Evolutionary conservation across 2,888 invertebrate genomes (phyloP), one percentile per base, ranked within the genome.

Genomic region (Scaeva pyrastri): DNA sequence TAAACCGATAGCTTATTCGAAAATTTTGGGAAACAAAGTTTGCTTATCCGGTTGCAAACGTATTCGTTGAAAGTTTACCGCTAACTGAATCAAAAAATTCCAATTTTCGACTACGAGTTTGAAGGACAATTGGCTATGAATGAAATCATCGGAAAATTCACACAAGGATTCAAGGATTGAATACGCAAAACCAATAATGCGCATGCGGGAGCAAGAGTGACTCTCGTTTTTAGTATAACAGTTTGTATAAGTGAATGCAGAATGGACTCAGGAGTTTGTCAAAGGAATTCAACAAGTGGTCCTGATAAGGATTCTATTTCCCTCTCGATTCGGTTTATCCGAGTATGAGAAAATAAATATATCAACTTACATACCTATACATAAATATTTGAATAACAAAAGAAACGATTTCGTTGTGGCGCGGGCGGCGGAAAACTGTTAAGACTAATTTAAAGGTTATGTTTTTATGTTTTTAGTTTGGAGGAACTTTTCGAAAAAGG

Each of bases 211-310:
- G 21, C 23, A 12, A 14, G 2, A 12, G 10, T 39, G 11, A 3
- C 39, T 39, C 74, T 39, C 31, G 10, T 23, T 31, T 6, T 12
- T 31, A n/a, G 74, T 79, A 84, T 84, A 71, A 83, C 83, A 83
- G 78, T 83, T 83, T 52, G 3, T 2, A n/a, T n/a, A n/a, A n/a
- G 7, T 7, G 23, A n/a, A n/a, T n/a, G 1, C 5, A 23, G 23
- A n/a, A 8, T 52, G 23, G 23, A 23, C 26, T 19, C 16, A 23
- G 31, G 56, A 1, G 16, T 16, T 39, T 14, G n/a, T n/a, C n/a
- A n/a, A n/a, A 21, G 2, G 8, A 12, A 72, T 52, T 55, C 79
- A 84, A 84, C 84, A 84, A 31, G 84, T 84, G 71, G 71, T 52
- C 45, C 39, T 62, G 74, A 68, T 62, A 74, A 68, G 56, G 7